phyloP scores from a whole-genome alignment of 2,888 invertebrate genomes.

The Ormyrus labotus region DNA sequence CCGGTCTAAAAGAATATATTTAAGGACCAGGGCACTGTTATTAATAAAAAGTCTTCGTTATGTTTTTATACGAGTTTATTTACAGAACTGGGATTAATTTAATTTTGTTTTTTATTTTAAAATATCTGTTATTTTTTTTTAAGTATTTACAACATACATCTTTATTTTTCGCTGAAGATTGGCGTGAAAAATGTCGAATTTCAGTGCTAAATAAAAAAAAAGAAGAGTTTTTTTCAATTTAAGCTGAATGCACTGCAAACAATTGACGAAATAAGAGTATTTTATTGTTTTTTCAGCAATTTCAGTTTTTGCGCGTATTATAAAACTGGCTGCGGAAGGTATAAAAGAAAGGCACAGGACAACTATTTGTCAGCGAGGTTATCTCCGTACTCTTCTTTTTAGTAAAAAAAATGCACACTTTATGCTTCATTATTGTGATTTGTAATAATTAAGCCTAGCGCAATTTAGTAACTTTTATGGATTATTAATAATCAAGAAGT shows the following conservation, averaged over 20 bases:
- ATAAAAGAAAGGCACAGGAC: conserved; percentile 42
- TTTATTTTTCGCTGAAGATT: conserved; percentile 11
- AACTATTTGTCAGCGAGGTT: conserved; percentile 23
- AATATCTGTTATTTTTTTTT: conserved; percentile 14
- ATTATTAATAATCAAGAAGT: not conserved
- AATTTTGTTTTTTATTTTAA: not conserved
- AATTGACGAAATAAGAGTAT: too few species aligned
- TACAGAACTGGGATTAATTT: conserved; percentile 39
- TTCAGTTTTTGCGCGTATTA: not conserved
- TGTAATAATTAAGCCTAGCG: not conserved
- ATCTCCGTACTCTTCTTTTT: conserved; percentile 9
- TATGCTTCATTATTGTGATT: not conserved
- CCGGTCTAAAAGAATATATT: too few species aligned
- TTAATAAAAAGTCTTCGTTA: too few species aligned
- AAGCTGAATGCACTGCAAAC: not conserved
- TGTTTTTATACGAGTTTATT: conserved; percentile 38
- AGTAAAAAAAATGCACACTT: conserved; percentile 31
- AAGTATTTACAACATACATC: conserved; percentile 42
- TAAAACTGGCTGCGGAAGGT: conserved; percentile 29
- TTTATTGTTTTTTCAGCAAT: too few species aligned
- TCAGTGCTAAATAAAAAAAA: not conserved
- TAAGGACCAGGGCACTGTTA: too few species aligned
- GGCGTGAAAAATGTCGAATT: not conserved
- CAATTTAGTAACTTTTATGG: too few species aligned
- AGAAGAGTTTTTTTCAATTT: not conserved